Evolutionary conservation across 2,888 invertebrate genomes (phyloP).

Genomic region (Chrysolina oricalcia): DNA sequence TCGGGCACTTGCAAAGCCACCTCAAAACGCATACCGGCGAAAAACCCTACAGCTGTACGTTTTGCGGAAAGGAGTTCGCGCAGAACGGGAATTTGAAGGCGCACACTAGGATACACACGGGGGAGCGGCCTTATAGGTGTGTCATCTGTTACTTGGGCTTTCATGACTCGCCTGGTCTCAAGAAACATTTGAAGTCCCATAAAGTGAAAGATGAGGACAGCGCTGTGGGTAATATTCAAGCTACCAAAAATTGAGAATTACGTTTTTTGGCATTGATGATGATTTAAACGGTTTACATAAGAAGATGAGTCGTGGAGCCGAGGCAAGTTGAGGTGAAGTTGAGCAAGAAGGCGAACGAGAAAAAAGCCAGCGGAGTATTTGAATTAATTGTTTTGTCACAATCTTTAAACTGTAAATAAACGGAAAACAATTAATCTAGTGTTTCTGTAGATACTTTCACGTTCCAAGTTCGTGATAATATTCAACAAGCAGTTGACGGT

Average conservation of each 20-base stretch:
- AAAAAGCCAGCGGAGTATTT: too few species aligned
- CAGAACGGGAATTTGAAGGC: slow-evolving; percentile 49
- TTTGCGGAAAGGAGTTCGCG: slow-evolving; percentile 49
- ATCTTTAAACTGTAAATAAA: too few species aligned
- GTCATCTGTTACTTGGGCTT: slow-evolving; percentile 51
- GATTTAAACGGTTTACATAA: too few species aligned
- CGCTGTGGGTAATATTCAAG: not conserved
- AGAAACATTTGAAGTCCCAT: slow-evolving; percentile 56
- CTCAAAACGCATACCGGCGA: slow-evolving; percentile 49
- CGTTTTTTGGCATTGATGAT: too few species aligned
- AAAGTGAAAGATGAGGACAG: not conserved
- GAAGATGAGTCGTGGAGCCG: too few species aligned
- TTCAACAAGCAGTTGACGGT: too few species aligned
- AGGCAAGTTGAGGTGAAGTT: too few species aligned
- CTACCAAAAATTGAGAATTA: not conserved
- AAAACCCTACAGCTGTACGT: slow-evolving; percentile 47
- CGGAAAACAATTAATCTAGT: too few species aligned
- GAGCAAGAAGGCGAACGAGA: too few species aligned
- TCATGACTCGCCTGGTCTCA: slow-evolving; percentile 56
- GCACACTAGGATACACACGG: slow-evolving; percentile 51
- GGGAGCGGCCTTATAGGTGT: slow-evolving; percentile 56
- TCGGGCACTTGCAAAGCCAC: slow-evolving; percentile 48
- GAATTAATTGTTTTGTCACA: too few species aligned
- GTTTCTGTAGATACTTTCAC: too few species aligned
- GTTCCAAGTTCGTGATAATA: too few species aligned